Base-by-base conservation (phyloP, 1,140 invertebrate species). In the Drosophila murphyi region DNA sequence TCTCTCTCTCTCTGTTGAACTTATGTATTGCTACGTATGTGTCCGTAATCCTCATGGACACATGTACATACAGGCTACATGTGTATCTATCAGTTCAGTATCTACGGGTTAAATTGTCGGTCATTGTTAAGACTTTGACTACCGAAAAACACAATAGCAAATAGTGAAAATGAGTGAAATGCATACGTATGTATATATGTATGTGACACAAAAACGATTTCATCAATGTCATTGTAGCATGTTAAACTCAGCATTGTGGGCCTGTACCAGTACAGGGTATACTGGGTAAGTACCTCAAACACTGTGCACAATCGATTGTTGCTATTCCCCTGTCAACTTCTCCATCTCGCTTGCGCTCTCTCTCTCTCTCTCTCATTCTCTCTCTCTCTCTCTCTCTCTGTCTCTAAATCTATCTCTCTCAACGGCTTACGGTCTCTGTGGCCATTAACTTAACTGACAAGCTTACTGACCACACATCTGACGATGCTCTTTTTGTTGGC, bases 401-500 rank as follows among this genome's bases (percentile, higher is more conserved):
- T 37, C 4, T 41, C 39, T 10, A 41, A 41, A 10, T 39, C 37
- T 8, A 39, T 39, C 39, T 41, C 3, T 41, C 8, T 41, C 39
- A 20, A 20, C 20, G 20, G 20, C 20, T 20, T 20, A 41, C 39
- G 10, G 8, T 41, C 8, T 43, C 3, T 43, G 39, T n/a, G 39
- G 39, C 39, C 39, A 43, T 43, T 68, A 50, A 68, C 54, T 39
- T 57, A 68, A 50, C 45, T 28, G 35, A 39, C 34, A 45, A 68
- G 50, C 41, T 70, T 61, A 10, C 31, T 61, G 51, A 31, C 69
- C 51, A 48, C 32, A 55, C 51, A 35, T 8, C 45, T 35, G 39
- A 45, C 50, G 20, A 31, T 72, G 61, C 20, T 47, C 48, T 62
- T 56, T 73, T 78, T 85, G 74, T 59, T 71, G 78, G 76, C 85